Base-by-base conservation (phyloP, 2,797 vertebrate genomes). In the Aulostomus chinensis region DNA sequence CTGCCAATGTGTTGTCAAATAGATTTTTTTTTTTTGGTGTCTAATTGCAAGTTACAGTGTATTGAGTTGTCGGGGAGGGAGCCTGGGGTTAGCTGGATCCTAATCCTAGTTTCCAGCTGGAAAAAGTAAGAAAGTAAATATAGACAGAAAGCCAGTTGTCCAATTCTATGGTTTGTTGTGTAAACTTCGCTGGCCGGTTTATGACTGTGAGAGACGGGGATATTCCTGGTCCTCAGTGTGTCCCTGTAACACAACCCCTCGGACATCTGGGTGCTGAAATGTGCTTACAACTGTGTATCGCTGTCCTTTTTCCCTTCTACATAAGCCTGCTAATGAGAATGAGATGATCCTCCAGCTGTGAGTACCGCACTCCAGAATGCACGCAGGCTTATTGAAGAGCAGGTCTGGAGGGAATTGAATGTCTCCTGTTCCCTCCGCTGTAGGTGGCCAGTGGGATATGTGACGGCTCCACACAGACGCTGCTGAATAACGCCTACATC, bases 251-350 rank as follows among this genome's bases (percentile, higher is more conserved):
- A 31, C 45, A 69, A 90, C 51, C 73, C 77, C 25, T 47, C 38
- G 28, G 62, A 58, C 53, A 58, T 42, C 56, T 37, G 58, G 73
- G 73, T 76, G 73, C 55, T 70, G 76, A 86, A 89, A 91, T 90
- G 86, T 89, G 90, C 88, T 91, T 88, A 88, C 88, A 83, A 61
- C 58, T 77, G 68, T 82, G 78, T 82, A 68, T 72, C 69, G 66
- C 45, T 42, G 61, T 80, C 74, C 70, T 49, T 60, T 43, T 29
- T 64, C 64, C 67, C 60, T 53, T 48, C 48, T 77, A 74, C 83
- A 32, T 43, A 18, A 22, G 48, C 20, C 36, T 57, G 52, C 37
- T 42, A 56, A 26, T 32, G 32, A 50, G 39, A 12, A 21, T 17
- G 25, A 64, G 49, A 41, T 32, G 39, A 47, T 45, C 24, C 47